Evolutionary conservation across 1,140 invertebrate genomes (phyloP).

Genomic region (Drosophila cardini): DNA sequence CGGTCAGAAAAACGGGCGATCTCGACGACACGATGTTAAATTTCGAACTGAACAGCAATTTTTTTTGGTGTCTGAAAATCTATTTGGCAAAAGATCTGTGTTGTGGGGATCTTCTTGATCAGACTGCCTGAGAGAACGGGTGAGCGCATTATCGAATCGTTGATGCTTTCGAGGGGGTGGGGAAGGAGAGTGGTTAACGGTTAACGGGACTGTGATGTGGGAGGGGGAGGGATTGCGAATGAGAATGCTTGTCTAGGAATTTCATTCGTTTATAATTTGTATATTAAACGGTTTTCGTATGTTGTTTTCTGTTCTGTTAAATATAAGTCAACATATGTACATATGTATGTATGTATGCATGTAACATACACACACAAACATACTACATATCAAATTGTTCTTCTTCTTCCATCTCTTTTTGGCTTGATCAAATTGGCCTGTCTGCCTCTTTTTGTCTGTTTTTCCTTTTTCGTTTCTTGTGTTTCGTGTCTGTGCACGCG

Average conservation of each 20-base stretch:
- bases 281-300: slow-evolving; percentile 69
- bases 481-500: slow-evolving; percentile 44
- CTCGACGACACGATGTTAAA: slow-evolving; percentile 74
- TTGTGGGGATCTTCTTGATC: slow-evolving; percentile 42
- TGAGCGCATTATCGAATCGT: slow-evolving; percentile 37
- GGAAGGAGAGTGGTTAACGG: neutral
- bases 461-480: slow-evolving; percentile 18
- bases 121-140: slow-evolving; percentile 39
- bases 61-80: slow-evolving; percentile 72
- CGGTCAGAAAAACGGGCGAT: slow-evolving; percentile 42
- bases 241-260: slow-evolving; percentile 62
- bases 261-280: slow-evolving; percentile 70
- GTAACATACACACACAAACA: no score
- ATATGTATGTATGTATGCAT: neutral
- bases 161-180: neutral
- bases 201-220: neutral
- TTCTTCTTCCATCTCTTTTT: slow-evolving; percentile 28
- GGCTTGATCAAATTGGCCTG: slow-evolving; percentile 68
- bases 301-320: slow-evolving; percentile 12
- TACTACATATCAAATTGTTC: slow-evolving; percentile 12
- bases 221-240: slow-evolving; percentile 9
- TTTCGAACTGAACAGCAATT: slow-evolving; percentile 76
- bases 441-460: slow-evolving; percentile 19
- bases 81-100: slow-evolving; percentile 63
- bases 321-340: slow-evolving; percentile 9